phyloP scores from a whole-genome alignment of 2,113 vertebrate species.

The Anolis carolinensis region DNA sequence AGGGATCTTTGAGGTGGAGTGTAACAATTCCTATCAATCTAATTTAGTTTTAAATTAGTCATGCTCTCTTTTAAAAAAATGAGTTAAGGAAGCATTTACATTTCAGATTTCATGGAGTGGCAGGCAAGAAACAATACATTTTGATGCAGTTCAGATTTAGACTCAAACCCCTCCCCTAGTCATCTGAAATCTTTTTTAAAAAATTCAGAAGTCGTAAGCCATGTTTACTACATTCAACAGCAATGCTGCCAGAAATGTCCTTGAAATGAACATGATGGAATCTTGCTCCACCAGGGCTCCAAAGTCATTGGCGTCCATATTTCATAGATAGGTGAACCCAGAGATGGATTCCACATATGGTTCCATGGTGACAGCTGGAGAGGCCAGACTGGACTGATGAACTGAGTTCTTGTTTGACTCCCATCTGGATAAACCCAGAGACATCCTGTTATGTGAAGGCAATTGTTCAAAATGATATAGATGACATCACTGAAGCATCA shows the following conservation, averaged over 20 bases:
- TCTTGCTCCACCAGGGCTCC: neutral
- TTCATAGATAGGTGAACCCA: neutral
- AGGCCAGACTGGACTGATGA: constrained; percentile 37
- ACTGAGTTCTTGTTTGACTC: constrained; percentile 27
- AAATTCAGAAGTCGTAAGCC: neutral
- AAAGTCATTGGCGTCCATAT: neutral
- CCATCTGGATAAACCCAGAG: constrained; percentile 12
- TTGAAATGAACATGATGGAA: neutral
- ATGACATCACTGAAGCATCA: constrained; percentile 9
- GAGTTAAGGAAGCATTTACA: neutral
- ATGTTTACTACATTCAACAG: neutral
- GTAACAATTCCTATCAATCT: neutral
- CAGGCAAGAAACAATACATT: neutral
- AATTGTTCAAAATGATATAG: neutral
- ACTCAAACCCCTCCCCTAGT: neutral
- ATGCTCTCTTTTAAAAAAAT: neutral
- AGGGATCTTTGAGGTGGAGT: neutral
- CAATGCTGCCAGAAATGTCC: neutral
- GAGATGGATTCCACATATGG: constrained; percentile 18
- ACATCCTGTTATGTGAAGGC: neutral
- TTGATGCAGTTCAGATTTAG: neutral
- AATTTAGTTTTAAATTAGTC: neutral
- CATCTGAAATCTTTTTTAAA: neutral
- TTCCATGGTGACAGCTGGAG: constrained; percentile 31
- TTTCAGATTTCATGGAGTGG: neutral